Evolutionary conservation across 2,113 vertebrate genomes (phyloP), one percentile per base, ranked within the genome.

Genomic region (Ctenodactylus gundi): DNA sequence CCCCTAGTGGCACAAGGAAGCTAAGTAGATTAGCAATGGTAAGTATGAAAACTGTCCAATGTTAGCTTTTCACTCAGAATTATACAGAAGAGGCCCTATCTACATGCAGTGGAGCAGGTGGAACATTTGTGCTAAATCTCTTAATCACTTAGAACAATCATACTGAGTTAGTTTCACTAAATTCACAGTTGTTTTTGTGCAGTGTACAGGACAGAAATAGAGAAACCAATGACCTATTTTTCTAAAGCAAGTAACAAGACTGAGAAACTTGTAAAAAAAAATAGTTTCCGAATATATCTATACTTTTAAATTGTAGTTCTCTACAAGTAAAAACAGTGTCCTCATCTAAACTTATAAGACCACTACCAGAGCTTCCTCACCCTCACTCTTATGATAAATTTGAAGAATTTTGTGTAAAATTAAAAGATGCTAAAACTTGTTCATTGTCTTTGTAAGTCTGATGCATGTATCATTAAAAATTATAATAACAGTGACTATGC

Each of bases 161-260:
- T 64, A 84, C 7, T 25, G 46, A 57, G 46, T 88, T 46, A 65
- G 51, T 57, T 73, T 90, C 55, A 81, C 34, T 82, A 67, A 80
- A 85, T 76, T 88, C n/a, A 57, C 14, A 36, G 83, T 29, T 88
- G n/a, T 81, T 82, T 51, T 72, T 39, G 21, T 75, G 34, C 25
- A 49, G 9, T 3, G 78, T 2, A 83, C 31, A 85, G 44, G 70
- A 91, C 53, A 65, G 51, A 75, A 77, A 6, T 18, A 80, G 72
- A 88, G 17, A 93, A 89, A 86, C 15, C 68, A 39, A 73, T 41
- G 18, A 73, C 7, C 17, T 31, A 36, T 29, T 90, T 70, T 80
- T 81, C 81, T 68, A 76, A 83, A 96, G 51, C 62, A 58, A 93
- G 51, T 41, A 91, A n/a, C n/a, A n/a, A 60, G n/a, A 60, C 70